phyloP scores from a whole-genome alignment of 2,113 vertebrate genomes.

The Hymenochirus boettgeri region DNA sequence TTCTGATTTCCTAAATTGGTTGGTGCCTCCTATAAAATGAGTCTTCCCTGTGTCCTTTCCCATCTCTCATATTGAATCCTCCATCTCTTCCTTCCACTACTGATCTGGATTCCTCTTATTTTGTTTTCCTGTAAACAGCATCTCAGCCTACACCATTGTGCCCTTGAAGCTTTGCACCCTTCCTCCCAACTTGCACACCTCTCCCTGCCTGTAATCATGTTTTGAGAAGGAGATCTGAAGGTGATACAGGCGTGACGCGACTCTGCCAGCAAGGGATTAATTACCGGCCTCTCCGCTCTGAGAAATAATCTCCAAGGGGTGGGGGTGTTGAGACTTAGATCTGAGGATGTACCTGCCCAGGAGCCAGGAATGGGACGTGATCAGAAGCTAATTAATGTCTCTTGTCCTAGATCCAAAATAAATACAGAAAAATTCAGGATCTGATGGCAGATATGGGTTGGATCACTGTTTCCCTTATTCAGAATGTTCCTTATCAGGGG shows the following conservation, averaged over 20 bases:
- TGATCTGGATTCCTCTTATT: background rate
- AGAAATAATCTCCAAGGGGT: slow-evolving; percentile 28
- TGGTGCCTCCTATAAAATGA: too few relatives aligned
- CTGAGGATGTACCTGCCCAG: slow-evolving; percentile 33
- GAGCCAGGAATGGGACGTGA: slow-evolving; percentile 20
- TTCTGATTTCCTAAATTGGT: too few relatives aligned
- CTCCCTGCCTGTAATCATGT: slow-evolving; percentile 36
- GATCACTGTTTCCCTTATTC: too few relatives aligned
- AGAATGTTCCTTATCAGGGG: too few relatives aligned
- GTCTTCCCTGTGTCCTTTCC: too few relatives aligned
- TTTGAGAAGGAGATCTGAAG: slow-evolving; percentile 35
- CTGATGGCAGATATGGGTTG: background rate
- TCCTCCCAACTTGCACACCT: slow-evolving; percentile 27
- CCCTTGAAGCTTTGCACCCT: slow-evolving; percentile 27
- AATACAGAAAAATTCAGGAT: background rate
- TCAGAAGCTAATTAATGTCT: slow-evolving; percentile 19
- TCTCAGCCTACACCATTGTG: slow-evolving; percentile 7
- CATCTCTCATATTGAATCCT: too few relatives aligned
- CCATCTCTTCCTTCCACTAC: too few relatives aligned
- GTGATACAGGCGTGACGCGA: slow-evolving; percentile 31
- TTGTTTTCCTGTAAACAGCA: background rate
- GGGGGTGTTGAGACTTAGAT: slow-evolving; percentile 28
- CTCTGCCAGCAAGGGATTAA: slow-evolving; percentile 40
- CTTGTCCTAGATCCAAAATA: slow-evolving; percentile 16
- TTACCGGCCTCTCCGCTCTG: slow-evolving; percentile 31